Evolutionary conservation across 2,888 invertebrate species (phyloP), one percentile per base, ranked within the genome.

Genomic region (Malthinus flaveolus): DNA sequence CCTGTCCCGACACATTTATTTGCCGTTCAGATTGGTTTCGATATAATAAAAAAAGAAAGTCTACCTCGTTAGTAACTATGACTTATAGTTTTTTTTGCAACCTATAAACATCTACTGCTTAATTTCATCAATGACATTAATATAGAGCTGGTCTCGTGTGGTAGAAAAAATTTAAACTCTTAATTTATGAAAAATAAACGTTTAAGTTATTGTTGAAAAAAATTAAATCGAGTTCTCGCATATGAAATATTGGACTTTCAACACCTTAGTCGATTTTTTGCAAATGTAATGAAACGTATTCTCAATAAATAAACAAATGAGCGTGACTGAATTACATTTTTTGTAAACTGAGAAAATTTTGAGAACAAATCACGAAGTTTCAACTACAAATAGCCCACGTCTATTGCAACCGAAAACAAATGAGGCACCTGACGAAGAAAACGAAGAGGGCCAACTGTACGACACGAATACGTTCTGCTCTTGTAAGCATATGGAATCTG

Each of bases 101-200:
- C 61, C 69, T 70, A 69, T 73, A 74, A 23, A 23, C 72, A 73
- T 73, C 70, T 65, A 70, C 71, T 71, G 72, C 73, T 74, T 74
- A 74, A 74, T 75, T 75, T 72, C 23, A 51, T 66, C 71, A 68
- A 66, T 72, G 74, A 74, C 74, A 71, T 72, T 72, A 70, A 71
- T 71, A 72, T 72, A 71, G 23, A 2, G 5, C 70, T 70, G 71
- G 71, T 73, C 70, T 66, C 58, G 23, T 61, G 65, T 67, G 68
- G 71, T 69, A 72, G 70, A 69, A 64, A 59, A n/a, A n/a, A n/a
- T n/a, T n/a, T n/a, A n/a, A n/a, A 59, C 58, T 62, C 57, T 66
- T 71, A 73, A 73, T 71, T 71, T 69, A 72, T 70, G 71, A 70
- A 72, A 71, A 73, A 72, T 71, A 69, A 70, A 37, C 37, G 37